A percentile compares a stretch with the other conserved stretches of the same genome.
Evolutionary conservation across 2,113 vertebrate species (phyloP).

Genomic region (Agelaius phoeniceus): DNA sequence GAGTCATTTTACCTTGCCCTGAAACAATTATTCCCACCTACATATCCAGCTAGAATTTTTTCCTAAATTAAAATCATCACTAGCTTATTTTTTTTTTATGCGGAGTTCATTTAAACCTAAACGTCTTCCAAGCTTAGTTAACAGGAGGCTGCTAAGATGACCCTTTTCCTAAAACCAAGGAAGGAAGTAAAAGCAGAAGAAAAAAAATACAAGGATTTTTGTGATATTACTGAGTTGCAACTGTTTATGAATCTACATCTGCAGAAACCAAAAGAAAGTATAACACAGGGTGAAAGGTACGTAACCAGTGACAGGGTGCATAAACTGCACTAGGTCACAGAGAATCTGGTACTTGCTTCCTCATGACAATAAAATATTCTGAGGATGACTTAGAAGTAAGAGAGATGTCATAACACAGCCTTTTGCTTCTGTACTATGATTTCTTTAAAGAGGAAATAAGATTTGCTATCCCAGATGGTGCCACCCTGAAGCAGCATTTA

Average conservation of each 20-base stretch:
- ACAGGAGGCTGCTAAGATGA: neutral
- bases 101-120: neutral
- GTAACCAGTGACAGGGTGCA: neutral
- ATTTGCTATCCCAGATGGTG: neutral
- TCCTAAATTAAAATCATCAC: neutral
- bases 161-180: neutral
- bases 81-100: neutral
- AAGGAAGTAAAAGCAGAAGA: neutral
- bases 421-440: neutral
- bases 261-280: neutral
- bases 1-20: neutral
- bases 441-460: neutral
- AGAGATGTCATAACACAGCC: neutral
- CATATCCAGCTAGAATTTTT: neutral
- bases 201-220: neutral
- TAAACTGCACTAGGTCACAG: neutral
- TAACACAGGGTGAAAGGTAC: neutral
- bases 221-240: neutral
- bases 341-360: neutral
- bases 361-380: neutral
- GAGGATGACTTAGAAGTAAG: neutral
- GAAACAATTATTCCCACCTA: neutral
- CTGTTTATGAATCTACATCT: neutral
- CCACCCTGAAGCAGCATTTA: neutral
- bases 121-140: neutral